Evolutionary conservation across 2,888 invertebrate species (phyloP), one percentile per base, ranked within the genome.

Genomic region (Drosophila birchii): DNA sequence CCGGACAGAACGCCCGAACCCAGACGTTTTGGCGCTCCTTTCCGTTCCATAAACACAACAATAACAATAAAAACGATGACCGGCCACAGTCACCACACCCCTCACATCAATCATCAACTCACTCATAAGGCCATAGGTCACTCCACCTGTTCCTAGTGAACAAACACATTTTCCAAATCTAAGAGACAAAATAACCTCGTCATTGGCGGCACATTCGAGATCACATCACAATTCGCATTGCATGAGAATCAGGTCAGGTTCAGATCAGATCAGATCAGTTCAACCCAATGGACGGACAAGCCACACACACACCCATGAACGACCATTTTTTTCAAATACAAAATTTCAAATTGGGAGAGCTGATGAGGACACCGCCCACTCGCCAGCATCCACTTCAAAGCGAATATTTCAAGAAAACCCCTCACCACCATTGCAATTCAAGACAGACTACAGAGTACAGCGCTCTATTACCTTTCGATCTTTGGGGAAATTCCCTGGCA

Each of bases 211-310:
- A 54, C 18, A 29, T 29, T 39, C 20, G n/a, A 20, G 36, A 60
- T 16, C 23, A 41, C 60, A 61, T 41, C 41, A n/a, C 58, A 39
- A 9, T 47, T n/a, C 3, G 26, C 60, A 39, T 55, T 20, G 26
- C 54, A 41, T 7, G n/a, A 26, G 26, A n/a, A n/a, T n/a, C n/a
- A n/a, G n/a, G n/a, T n/a, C n/a, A n/a, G n/a, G n/a, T n/a, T n/a
- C n/a, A n/a, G n/a, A 18, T 44, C 34, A 29, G 45, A 57, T 72
- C 72, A 75, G 59, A 58, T 79, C 83, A 77, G 76, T 59, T 76
- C 78, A 78, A 71, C 51, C 75, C 75, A 70, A 61, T 69, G 56
- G 54, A 39, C 47, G 45, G 18, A 47, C 58, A 14, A 23, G 39
- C 49, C 20, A 45, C 55, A 5, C 20, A 45, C 55, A 5, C 41